A percentile compares a stretch with the other conserved stretches of the same genome.
Conservation (phyloP, 2,888 invertebrate genomes). For the Agrypnus murinus region DNA sequence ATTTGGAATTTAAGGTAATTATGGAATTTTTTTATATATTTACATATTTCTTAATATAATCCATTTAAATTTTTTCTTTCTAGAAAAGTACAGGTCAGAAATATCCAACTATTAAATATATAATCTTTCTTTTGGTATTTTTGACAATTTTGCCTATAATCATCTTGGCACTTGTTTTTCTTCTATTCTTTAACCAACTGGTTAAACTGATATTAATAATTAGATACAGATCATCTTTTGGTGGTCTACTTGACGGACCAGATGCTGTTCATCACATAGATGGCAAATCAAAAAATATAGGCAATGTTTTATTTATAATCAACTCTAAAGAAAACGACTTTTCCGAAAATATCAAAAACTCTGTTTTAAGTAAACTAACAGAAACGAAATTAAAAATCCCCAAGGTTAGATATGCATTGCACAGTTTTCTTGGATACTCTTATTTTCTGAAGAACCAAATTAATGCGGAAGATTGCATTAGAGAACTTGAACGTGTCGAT, state of each 20-base stretch:
- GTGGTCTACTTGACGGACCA: constrained; percentile 20
- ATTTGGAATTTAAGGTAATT: constrained; percentile 24
- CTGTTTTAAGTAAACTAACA: constrained; percentile 13
- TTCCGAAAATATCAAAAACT: constrained; percentile 14
- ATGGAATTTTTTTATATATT: not conserved
- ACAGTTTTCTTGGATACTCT: constrained; percentile 24
- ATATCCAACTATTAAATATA: constrained; percentile 9
- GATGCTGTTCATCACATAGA: constrained; percentile 23
- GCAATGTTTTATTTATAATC: constrained; percentile 24
- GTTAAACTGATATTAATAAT: constrained; percentile 18
- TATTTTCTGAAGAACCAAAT: constrained; percentile 24
- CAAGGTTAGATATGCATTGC: constrained; percentile 10
- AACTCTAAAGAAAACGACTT: constrained; percentile 2
- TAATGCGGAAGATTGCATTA: constrained; percentile 20
- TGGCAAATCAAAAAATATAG: constrained; percentile 30
- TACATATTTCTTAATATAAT: not conserved
- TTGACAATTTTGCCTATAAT: constrained; percentile 11
- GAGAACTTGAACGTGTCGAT: constrained; percentile 5
- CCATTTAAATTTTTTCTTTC: constrained; percentile 15
- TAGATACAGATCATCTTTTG: constrained; percentile 2
- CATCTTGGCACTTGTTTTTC: not conserved
- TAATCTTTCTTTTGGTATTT: constrained; percentile 20
- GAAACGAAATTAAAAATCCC: constrained; percentile 27
- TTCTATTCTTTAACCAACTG: constrained; percentile 18
- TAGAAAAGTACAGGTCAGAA: constrained; percentile 33